These are phyloP conservation scores for Spicauda simplicius DNA, from an alignment of 2,888 invertebrate species.

Conservation along the genomic window DNA sequence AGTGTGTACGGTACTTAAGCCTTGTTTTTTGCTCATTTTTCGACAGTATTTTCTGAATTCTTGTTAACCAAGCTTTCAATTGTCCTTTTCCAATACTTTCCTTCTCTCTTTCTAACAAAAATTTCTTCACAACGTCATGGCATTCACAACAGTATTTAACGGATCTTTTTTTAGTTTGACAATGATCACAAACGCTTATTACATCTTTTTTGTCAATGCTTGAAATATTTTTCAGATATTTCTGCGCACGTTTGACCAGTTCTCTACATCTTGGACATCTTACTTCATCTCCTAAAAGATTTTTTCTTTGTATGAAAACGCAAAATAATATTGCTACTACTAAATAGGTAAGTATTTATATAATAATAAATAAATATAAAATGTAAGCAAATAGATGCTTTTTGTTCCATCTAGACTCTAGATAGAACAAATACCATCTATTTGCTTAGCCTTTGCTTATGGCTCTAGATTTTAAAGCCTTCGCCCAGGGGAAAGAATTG, in stretches of 20 bases:
- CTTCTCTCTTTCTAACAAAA: conserved; percentile 41
- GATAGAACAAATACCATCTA: no score
- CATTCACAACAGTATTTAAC: conserved; percentile 57
- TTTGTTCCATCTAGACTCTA: no score
- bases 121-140: conserved; percentile 55
- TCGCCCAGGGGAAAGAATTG: no score
- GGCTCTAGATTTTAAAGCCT: no score
- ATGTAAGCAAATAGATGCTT: no score
- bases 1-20: conserved; percentile 33
- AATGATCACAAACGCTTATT: conserved; percentile 62
- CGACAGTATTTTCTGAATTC: conserved; percentile 46
- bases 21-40: conserved; percentile 39
- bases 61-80: conserved; percentile 48
- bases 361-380: no score
- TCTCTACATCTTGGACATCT: conserved; percentile 63
- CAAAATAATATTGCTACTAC: no score
- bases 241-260: conserved; percentile 54
- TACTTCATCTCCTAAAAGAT: conserved; percentile 55
- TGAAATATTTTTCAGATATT: conserved; percentile 50
- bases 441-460: no score
- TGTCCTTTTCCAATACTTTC: conserved; percentile 40
- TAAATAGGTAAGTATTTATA: no score
- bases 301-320: conserved; percentile 12
- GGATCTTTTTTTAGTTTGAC: conserved; percentile 45
- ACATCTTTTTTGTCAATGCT: conserved; percentile 52